phyloP scores from a whole-genome alignment of 1,140 invertebrate genomes.

The Drosophila pallidifrons region DNA sequence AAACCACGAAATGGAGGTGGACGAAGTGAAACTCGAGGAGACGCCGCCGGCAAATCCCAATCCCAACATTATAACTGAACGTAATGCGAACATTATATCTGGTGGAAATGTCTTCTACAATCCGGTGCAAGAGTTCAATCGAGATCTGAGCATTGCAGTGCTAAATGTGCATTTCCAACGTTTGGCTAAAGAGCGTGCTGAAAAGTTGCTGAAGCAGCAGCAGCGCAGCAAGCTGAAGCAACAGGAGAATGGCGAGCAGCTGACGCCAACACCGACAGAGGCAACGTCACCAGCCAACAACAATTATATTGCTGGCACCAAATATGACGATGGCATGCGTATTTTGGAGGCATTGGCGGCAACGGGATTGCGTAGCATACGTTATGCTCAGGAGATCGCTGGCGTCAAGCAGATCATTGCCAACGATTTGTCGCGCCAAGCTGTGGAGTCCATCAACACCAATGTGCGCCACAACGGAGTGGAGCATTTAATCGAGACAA shows the following conservation, averaged over 20 bases:
- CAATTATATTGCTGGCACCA: constrained; percentile 57
- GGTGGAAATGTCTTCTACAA: constrained; percentile 96
- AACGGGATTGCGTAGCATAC: constrained; percentile 94
- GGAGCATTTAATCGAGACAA: constrained; percentile 89
- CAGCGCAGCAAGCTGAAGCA: constrained; percentile 47
- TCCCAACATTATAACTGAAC: constrained; percentile 65
- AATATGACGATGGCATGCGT: constrained; percentile 87
- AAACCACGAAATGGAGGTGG: constrained; percentile 43
- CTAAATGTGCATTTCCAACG: constrained; percentile 87
- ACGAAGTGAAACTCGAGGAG: constrained; percentile 30
- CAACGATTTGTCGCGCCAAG: constrained; percentile 96
- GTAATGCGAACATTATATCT: constrained; percentile 75
- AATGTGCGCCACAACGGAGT: constrained; percentile 94
- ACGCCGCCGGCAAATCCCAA: constrained; percentile 46
- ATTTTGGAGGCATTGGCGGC: constrained; percentile 98
- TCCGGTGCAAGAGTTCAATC: constrained; percentile 98
- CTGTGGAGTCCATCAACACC: constrained; percentile 93
- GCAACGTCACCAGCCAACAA: background rate
- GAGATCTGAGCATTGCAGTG: constrained; percentile 94
- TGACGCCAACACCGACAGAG: background rate
- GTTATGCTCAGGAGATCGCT: constrained; percentile 97
- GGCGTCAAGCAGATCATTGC: constrained; percentile 93
- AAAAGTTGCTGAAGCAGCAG: constrained; percentile 66
- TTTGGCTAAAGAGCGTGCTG: constrained; percentile 65
- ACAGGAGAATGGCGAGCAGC: constrained; percentile 9